Conservation (phyloP, 2,888 invertebrate species). For the Gymnoscelis rufifasciata region DNA sequence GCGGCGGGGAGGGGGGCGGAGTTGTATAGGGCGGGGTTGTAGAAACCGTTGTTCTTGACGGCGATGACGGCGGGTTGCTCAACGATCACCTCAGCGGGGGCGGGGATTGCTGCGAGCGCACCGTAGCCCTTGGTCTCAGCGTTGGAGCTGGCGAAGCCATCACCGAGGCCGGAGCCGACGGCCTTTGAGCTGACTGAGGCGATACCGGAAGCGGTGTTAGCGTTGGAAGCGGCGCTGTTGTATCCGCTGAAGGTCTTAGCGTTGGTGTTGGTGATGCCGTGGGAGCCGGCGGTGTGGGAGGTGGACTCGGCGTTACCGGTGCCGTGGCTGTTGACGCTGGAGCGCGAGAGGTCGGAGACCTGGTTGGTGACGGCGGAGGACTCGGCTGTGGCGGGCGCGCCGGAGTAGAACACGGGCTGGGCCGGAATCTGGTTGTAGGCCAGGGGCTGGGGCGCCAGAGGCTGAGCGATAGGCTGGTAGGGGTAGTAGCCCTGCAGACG, state of each 20-base stretch:
- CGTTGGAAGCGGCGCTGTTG: constrained; percentile 53
- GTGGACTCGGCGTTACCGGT: constrained; percentile 51
- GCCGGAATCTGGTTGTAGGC: constrained; percentile 54
- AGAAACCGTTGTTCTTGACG: constrained; percentile 47
- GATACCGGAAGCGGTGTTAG: constrained; percentile 44
- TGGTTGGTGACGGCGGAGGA: constrained; percentile 50
- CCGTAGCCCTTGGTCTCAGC: constrained; percentile 40
- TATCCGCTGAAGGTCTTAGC: constrained; percentile 46
- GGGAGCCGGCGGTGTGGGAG: constrained; percentile 47
- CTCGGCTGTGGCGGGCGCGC: constrained; percentile 42
- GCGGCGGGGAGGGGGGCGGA: constrained; percentile 28
- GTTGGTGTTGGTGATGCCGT: constrained; percentile 50
- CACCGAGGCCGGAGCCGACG: constrained; percentile 39
- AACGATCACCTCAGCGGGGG: constrained; percentile 20
- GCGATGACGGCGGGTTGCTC: constrained; percentile 35
- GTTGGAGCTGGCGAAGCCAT: constrained; percentile 46
- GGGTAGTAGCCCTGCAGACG: constrained; percentile 46
- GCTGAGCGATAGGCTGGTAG: constrained; percentile 49
- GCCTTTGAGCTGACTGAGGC: constrained; percentile 10
- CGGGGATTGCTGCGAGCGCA: constrained; percentile 23
- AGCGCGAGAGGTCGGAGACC: constrained; percentile 43
- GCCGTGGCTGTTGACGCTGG: constrained; percentile 48
- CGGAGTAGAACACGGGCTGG: constrained; percentile 29
- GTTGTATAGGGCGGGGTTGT: constrained; percentile 33
- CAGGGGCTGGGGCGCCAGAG: constrained; percentile 55